Percentiles rank a stretch among this genome's conserved stretches.
Conservation (phyloP, 2,888 invertebrate species). For the Mesorhabditis belari region DNA sequence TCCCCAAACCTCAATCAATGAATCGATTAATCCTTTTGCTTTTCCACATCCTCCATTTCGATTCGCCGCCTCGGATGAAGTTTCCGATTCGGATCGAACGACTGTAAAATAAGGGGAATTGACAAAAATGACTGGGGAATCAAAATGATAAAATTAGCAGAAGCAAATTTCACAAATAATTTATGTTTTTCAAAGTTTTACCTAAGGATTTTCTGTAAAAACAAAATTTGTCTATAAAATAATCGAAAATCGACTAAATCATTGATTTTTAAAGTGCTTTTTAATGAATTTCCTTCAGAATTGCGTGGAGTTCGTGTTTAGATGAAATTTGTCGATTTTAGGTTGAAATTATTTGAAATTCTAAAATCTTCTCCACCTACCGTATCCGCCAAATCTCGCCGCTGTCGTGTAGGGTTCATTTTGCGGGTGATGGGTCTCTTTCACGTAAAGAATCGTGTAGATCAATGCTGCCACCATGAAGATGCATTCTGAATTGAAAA, state of each 20-base stretch:
- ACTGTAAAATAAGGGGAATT: neutral
- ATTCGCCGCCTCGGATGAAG: neutral
- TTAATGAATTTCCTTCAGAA: too few species aligned
- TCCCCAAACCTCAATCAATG: neutral
- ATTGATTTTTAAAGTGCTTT: too few species aligned
- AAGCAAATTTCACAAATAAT: neutral
- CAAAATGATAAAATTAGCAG: too few species aligned
- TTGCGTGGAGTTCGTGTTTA: too few species aligned
- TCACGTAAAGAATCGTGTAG: conserved; percentile 32
- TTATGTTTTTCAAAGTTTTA: neutral
- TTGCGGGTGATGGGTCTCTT: conserved; percentile 33
- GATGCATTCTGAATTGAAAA: conserved; percentile 27
- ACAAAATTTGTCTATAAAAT: too few species aligned
- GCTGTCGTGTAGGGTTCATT: neutral
- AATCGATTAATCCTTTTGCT: neutral
- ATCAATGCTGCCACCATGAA: conserved; percentile 25
- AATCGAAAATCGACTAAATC: too few species aligned
- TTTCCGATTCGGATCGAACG: neutral
- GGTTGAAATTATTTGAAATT: too few species aligned
- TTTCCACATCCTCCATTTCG: neutral
- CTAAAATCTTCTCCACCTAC: too few species aligned
- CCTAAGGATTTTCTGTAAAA: too few species aligned
- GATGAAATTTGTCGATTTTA: too few species aligned
- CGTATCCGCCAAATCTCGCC: neutral
- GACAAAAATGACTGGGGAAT: neutral